A percentile compares a stretch with the other conserved stretches of the same genome.
Conservation (phyloP, 2,113 vertebrate genomes). For the Silurus glanis region DNA sequence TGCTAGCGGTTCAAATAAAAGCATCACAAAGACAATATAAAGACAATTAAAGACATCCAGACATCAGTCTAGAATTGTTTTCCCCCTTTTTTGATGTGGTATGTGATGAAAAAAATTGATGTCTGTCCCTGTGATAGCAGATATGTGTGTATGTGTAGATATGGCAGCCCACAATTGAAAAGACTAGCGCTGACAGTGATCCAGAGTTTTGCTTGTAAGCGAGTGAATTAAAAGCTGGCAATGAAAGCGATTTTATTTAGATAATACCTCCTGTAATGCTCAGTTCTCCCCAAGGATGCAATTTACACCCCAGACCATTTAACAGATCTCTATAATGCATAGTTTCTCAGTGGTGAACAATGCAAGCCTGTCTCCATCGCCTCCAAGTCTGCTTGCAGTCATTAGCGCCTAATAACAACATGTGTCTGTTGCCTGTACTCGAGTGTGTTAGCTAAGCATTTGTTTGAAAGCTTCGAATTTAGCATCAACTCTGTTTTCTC, state of each 20-base stretch:
- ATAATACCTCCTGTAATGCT: conserved; percentile 38
- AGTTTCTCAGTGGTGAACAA: conserved; percentile 17
- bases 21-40: neutral
- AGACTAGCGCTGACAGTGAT: neutral
- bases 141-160: neutral
- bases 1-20: neutral
- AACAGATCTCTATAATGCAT: conserved; percentile 27
- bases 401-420: conserved; percentile 10
- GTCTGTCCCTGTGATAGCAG: neutral
- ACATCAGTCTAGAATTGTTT: neutral
- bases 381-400: conserved; percentile 14
- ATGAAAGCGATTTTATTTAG: conserved; percentile 17
- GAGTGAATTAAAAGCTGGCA: conserved; percentile 18
- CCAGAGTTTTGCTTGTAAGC: conserved; percentile 1
- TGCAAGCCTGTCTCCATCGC: neutral
- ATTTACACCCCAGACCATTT: conserved; percentile 39
- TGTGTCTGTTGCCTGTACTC: neutral
- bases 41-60: no score
- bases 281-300: conserved; percentile 27
- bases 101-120: neutral
- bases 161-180: neutral
- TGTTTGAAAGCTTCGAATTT: neutral
- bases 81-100: neutral
- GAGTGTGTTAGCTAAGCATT: neutral
- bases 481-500: neutral